Evolutionary conservation across 1,140 invertebrate species (phyloP).

Genomic region (Lepidurus arcticus): DNA sequence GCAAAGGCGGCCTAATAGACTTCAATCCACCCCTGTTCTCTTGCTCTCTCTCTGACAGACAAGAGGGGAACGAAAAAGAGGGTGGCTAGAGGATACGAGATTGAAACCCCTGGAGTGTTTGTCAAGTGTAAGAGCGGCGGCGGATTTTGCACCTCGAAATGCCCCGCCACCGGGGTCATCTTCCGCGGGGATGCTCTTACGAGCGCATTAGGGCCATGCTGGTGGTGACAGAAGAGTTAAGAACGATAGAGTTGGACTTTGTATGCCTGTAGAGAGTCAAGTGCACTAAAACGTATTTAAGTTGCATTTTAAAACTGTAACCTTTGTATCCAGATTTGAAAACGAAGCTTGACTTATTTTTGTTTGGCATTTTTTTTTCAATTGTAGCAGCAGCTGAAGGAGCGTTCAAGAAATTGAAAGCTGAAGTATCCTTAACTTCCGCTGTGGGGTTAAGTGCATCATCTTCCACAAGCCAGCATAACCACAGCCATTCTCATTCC

Average conservation of each 20-base stretch:
- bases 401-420: slow-evolving; percentile 94
- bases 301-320: background rate
- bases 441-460: slow-evolving; percentile 1
- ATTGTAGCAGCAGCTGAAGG: slow-evolving; percentile 65
- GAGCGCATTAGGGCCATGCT: slow-evolving; percentile 4
- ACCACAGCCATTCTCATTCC: background rate
- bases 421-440: slow-evolving; percentile 56
- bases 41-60: background rate
- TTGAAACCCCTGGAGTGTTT: slow-evolving; percentile 18
- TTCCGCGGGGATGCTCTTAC: slow-evolving; percentile 10
- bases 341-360: background rate
- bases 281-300: background rate
- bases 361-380: background rate
- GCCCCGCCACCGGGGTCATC: background rate
- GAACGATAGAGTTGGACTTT: slow-evolving; percentile 1
- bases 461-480: background rate
- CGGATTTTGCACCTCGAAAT: slow-evolving; percentile 15
- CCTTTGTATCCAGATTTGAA: background rate
- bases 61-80: slow-evolving; percentile 8
- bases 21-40: background rate
- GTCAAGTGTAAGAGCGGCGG: slow-evolving; percentile 13
- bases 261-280: background rate
- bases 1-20: slow-evolving; percentile 13
- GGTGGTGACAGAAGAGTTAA: background rate
- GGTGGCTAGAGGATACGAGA: background rate